Evolutionary conservation across 1,140 invertebrate species (phyloP).

Genomic region (Hyphantria cunea): DNA sequence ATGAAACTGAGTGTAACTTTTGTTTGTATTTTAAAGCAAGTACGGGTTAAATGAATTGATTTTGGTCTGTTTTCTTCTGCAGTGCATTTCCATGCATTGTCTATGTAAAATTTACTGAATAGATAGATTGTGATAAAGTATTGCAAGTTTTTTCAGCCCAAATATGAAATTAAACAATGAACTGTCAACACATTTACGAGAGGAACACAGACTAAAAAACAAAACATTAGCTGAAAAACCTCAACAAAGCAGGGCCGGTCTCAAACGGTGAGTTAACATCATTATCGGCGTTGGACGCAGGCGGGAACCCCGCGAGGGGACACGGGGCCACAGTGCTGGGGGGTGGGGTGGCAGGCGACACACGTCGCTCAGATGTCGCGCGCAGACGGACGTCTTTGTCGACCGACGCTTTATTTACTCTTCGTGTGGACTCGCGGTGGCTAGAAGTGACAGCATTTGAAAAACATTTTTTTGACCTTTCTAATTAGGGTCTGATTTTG

Average conservation of each 20-base stretch:
- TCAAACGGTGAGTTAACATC: conserved; percentile 70
- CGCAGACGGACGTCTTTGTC: conserved; percentile 79
- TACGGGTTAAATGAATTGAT: conserved; percentile 14
- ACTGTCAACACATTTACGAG: too few species aligned
- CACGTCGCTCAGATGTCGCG: conserved; percentile 76
- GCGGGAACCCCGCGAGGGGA: conserved; percentile 28
- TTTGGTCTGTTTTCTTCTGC: conserved; percentile 22
- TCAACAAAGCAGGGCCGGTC: conserved; percentile 62
- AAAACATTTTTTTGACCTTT: conserved; percentile 36
- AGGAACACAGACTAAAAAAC: conserved; percentile 19
- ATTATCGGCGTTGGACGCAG: conserved; percentile 58
- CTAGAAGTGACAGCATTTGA: conserved; percentile 57
- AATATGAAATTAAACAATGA: too few species aligned
- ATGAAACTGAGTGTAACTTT: conserved; percentile 21
- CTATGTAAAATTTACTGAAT: too few species aligned
- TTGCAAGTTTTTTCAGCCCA: too few species aligned
- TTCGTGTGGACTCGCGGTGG: conserved; percentile 43
- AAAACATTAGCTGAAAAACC: conserved; percentile 49
- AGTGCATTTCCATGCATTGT: conserved; percentile 2
- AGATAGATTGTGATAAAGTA: not conserved
- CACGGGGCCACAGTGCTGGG: conserved; percentile 13
- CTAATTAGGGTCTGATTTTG: conserved; percentile 30
- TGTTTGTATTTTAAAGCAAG: conserved; percentile 16
- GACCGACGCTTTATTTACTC: conserved; percentile 70
- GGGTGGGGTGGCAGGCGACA: conserved; percentile 52